Evolutionary conservation across 2,113 vertebrate species (phyloP).

Genomic region (Columbina picui): DNA sequence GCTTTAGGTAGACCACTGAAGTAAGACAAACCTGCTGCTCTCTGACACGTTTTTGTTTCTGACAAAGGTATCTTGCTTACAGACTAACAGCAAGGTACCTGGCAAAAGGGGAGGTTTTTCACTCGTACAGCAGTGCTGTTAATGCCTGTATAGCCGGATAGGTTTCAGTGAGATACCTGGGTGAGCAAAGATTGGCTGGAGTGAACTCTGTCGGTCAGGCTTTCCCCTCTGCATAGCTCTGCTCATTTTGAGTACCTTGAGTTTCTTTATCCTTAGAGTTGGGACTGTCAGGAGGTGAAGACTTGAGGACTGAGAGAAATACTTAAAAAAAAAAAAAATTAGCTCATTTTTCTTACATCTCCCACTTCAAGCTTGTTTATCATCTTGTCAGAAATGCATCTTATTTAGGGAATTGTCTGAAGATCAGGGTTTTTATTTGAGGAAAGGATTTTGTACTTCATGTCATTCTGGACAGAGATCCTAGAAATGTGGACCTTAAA

Average conservation of each 20-base stretch:
- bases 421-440: neutral
- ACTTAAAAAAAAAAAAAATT: neutral
- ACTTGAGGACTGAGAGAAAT: neutral
- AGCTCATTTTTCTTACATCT: neutral
- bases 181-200: neutral
- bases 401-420: neutral
- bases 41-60: neutral
- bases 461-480: neutral
- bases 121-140: neutral
- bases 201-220: neutral
- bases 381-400: neutral
- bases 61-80: neutral
- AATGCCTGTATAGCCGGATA: neutral
- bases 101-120: neutral
- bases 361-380: neutral
- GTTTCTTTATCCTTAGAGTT: neutral
- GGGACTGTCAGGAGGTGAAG: neutral
- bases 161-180: fast-evolving
- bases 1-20: neutral
- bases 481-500: neutral
- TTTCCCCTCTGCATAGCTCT: neutral
- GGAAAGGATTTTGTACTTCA: neutral
- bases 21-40: neutral
- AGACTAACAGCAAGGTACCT: neutral
- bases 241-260: neutral